These are phyloP conservation scores for Lordiphosa stackelbergi DNA, from an alignment of 1,140 invertebrate genomes.

Conservation along the genomic window DNA sequence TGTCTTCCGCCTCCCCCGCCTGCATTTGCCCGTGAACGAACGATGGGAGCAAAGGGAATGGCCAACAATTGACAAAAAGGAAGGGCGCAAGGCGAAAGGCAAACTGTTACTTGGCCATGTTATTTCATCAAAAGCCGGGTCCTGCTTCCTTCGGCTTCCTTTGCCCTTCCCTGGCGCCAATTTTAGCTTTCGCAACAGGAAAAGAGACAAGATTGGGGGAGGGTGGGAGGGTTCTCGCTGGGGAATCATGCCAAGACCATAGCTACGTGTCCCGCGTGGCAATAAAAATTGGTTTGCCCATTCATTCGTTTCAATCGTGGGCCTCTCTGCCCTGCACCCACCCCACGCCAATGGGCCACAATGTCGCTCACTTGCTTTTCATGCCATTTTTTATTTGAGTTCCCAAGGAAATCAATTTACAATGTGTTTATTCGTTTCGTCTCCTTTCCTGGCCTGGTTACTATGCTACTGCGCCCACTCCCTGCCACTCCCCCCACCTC, in stretches of 20 bases:
- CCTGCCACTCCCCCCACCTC: neutral
- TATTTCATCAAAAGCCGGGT: constrained; percentile 64
- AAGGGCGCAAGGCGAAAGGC: constrained; percentile 28
- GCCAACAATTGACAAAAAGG: constrained; percentile 67
- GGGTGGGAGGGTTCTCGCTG: constrained; percentile 27
- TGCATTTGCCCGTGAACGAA: constrained; percentile 52
- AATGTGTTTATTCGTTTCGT: constrained; percentile 74
- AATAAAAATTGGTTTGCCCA: constrained; percentile 76
- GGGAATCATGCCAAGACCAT: constrained; percentile 60
- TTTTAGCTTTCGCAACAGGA: constrained; percentile 55
- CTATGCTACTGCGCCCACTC: constrained; percentile 37
- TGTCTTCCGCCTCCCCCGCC: constrained; percentile 54
- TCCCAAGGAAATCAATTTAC: constrained; percentile 76
- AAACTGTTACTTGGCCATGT: constrained; percentile 72
- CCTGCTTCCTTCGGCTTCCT: constrained; percentile 15
- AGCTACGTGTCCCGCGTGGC: constrained; percentile 73
- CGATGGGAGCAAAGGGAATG: constrained; percentile 19
- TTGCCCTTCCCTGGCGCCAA: constrained; percentile 53
- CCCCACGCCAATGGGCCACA: constrained; percentile 11
- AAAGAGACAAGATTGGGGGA: constrained; percentile 22
- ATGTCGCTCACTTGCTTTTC: constrained; percentile 69
- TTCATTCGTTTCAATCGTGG: constrained; percentile 71
- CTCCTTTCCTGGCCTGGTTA: constrained; percentile 38
- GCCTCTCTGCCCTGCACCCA: neutral
- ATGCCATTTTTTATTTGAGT: constrained; percentile 74